These are phyloP conservation scores for Agonopterix alstromeriana DNA, from an alignment of 2,888 invertebrate genomes.

Conservation along the genomic window DNA sequence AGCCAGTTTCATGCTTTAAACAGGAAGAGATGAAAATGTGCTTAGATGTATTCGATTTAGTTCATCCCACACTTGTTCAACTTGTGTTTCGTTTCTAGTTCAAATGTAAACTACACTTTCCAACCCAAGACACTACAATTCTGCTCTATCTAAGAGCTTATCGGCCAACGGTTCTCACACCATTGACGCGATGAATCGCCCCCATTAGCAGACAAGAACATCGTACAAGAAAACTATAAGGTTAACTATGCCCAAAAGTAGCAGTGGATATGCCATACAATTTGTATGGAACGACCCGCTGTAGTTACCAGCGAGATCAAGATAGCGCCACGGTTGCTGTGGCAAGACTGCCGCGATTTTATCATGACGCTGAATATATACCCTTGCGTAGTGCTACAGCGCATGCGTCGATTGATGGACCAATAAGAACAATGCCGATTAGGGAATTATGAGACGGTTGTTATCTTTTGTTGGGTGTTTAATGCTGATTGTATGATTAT, in stretches of 20 bases:
- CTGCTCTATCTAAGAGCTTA: slow-evolving; percentile 20
- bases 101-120: too few species aligned
- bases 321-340: slow-evolving; percentile 59
- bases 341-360: slow-evolving; percentile 55
- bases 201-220: slow-evolving; percentile 60
- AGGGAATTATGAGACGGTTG: slow-evolving; percentile 23
- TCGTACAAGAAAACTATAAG: slow-evolving; percentile 65
- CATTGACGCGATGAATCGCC: slow-evolving; percentile 56
- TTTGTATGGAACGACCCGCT: slow-evolving; percentile 70
- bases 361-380: slow-evolving; percentile 54
- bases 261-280: slow-evolving; percentile 70
- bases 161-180: slow-evolving; percentile 40
- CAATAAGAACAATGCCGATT: slow-evolving; percentile 62
- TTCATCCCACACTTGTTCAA: too few species aligned
- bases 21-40: too few species aligned
- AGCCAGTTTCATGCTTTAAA: too few species aligned
- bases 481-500: background rate
- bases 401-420: slow-evolving; percentile 62
- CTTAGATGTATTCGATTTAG: too few species aligned
- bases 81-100: too few species aligned
- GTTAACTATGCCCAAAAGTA: slow-evolving; percentile 74
- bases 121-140: slow-evolving; percentile 19
- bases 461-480: background rate
- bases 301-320: slow-evolving; percentile 58
- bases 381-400: slow-evolving; percentile 39